Base-by-base conservation (phyloP, 1,140 invertebrate species). In the Drosophila dunni region DNA sequence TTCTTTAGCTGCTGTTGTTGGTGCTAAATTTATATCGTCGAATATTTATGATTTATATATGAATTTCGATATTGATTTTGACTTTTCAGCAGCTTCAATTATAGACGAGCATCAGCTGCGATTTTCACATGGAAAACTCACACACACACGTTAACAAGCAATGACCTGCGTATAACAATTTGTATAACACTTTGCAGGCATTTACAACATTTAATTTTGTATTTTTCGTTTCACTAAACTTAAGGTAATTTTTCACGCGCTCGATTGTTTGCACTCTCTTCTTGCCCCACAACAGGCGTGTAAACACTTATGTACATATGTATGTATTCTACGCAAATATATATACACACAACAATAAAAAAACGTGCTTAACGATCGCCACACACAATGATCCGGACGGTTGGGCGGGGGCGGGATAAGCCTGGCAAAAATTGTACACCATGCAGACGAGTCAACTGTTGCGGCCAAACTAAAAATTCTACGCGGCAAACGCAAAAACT, bases 391-490 rank as follows among this genome's bases (percentile, higher is more conserved):
- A 29, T 3, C 63, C 66, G 64, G 64, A 73, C 70, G 70, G 70
- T 53, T 61, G 54, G 53, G 53, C 44, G 53, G 42, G 44, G 65
- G 64, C 54, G 69, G 48, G 20, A 10, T 56, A 5, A 54, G 61
- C 54, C 51, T 67, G 53, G 61, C 66, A 58, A 76, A 73, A 77
- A 67, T 45, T 45, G 44, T 69, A 65, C 53, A 85, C 69, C 84
- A 83, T 89, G 84, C 84, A 88, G 84, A 88, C 84, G 84, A 83
- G 77, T 89, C 78, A 89, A 89, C 85, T 84, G 84, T 75, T 89
- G 80, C 78, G 84, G 80, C 84, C 77, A 62, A 88, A 89, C 71
- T 86, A 72, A 85, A 81, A 64, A 86, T 86, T 85, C 78, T 85
- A 81, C 82, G 50, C 60, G 53, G 57, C 65, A 88, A 82, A 76